Evolutionary conservation across 1,140 invertebrate genomes (phyloP), one percentile per base, ranked within the genome.

Genomic region (Phymastichus coffea): DNA sequence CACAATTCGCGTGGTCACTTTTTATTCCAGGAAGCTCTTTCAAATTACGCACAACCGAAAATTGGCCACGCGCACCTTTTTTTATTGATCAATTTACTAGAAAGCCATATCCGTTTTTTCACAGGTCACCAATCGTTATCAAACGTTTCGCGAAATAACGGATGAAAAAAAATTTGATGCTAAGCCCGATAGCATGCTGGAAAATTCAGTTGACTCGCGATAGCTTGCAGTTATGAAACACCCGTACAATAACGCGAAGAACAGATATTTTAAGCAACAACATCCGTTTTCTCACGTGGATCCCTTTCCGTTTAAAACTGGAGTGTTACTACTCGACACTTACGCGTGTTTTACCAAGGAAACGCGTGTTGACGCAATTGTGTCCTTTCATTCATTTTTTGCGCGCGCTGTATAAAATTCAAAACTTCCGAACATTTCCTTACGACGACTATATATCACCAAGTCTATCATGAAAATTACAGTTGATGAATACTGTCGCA

Each of bases 1-100:
- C 23, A 30, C 38, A 26, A 28, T 25, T 22, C 30, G 17, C 20
- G 25, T 30, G 25, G 19, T 10, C 9, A 43, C n/a, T 51, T 19
- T 52, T 44, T 15, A 38, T 53, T 53, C 37, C 41, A 46, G 40
- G 33, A 59, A 53, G 23, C 17, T 53, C 25, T 35, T 30, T 30
- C 15, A 52, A 3, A 51, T 38, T 53, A 20, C 28, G 23, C n/a
- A n/a, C n/a, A n/a, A 12, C 17, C 57, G 38, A 53, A 53, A 59
- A 59, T 47, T 22, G 49, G 26, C 30, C 12, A 26, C n/a, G n/a
- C n/a, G n/a, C n/a, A n/a, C n/a, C n/a, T n/a, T n/a, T 33, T 60
- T 60, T 60, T 60, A 60, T 46, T 22, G 43, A 9, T 33, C 43
- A 51, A 54, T 60, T 60, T 60, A 54, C 12, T 46, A 46, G 41